A percentile compares a stretch with the other conserved stretches of the same genome.
Evolutionary conservation across 2,797 vertebrate genomes (phyloP).

Genomic region (Gallinago stenura): DNA sequence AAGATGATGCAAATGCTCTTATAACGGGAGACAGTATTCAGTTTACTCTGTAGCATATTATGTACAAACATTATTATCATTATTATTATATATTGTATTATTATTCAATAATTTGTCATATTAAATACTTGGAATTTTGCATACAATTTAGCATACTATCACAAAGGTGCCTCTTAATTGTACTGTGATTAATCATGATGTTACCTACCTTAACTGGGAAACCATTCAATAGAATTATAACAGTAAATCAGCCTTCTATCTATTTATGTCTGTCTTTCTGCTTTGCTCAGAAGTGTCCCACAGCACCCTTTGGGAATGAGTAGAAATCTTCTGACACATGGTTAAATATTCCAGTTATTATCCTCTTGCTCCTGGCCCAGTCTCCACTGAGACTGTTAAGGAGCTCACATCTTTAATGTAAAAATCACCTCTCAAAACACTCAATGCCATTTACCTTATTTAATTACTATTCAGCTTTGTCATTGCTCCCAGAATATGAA

Average conservation of each 20-base stretch:
- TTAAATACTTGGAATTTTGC: neutral
- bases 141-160: neutral
- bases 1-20: neutral
- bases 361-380: neutral
- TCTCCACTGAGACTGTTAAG: neutral
- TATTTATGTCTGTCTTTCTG: neutral
- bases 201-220: neutral
- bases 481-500: neutral
- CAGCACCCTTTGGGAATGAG: neutral
- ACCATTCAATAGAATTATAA: neutral
- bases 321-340: neutral
- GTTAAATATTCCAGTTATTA: neutral
- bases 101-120: neutral
- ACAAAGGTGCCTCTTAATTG: neutral
- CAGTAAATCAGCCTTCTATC: neutral
- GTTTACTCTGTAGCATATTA: neutral
- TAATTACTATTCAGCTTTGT: neutral
- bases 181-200: neutral
- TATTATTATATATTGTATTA: neutral
- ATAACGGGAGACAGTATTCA: neutral
- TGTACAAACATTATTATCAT: neutral
- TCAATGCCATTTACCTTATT: neutral
- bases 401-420: neutral
- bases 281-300: neutral
- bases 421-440: neutral